phyloP scores from a whole-genome alignment of 2,888 invertebrate genomes.

The Cryptocheilus praepositus region DNA sequence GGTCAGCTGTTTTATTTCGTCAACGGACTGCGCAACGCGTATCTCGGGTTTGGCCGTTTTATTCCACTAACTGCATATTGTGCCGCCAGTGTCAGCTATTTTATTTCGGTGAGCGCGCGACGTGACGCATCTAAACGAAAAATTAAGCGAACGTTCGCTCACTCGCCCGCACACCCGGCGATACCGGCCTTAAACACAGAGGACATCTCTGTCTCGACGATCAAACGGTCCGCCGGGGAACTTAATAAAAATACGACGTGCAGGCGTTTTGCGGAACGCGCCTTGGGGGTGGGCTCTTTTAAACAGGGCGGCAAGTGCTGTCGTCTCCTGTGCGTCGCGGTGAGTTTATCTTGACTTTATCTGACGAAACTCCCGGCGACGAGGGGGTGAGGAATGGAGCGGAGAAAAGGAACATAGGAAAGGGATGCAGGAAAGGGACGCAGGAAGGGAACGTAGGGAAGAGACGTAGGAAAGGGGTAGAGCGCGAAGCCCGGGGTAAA shows the following conservation, averaged over 20 bases:
- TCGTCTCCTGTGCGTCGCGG: constrained; percentile 9
- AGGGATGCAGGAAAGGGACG: constrained; percentile 16
- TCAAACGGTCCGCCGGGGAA: constrained; percentile 3
- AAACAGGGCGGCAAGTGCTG: not conserved
- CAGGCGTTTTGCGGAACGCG: not conserved
- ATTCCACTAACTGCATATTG: no score
- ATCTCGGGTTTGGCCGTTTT: no score
- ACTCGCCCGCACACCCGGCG: no score
- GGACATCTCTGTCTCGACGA: no score
- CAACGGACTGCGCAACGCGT: no score
- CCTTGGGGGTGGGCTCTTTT: not conserved
- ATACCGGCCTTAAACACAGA: no score
- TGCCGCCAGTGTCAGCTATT: no score
- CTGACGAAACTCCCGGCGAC: constrained; percentile 31
- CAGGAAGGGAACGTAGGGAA: constrained; percentile 15
- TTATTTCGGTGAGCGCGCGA: no score
- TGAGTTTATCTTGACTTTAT: constrained; percentile 44
- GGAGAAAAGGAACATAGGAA: not conserved
- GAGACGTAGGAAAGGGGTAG: constrained; percentile 17
- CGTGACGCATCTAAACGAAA: no score
- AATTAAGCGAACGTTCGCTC: no score
- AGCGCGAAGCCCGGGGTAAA: constrained; percentile 42
- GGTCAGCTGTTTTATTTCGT: no score
- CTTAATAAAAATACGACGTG: constrained; percentile 5
- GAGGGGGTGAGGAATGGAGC: not conserved